A percentile compares a stretch with the other conserved stretches of the same genome.
Evolutionary conservation across 1,140 invertebrate genomes (phyloP).

Genomic region (Caenorhabditis elegans): WBcel235 BX284606.5:12955001-12955500

Average conservation of each 20-base stretch:
- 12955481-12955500: too few species aligned
- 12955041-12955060: conserved; percentile 16
- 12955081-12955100: neutral
- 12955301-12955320: neutral
- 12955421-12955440: too few species aligned
- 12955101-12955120: neutral
- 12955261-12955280: neutral
- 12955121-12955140: neutral
- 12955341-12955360: neutral
- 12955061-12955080: neutral
- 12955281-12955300: neutral
- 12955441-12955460: too few species aligned
- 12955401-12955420: too few species aligned
- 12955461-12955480: too few species aligned
- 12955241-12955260: too few species aligned
- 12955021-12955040: neutral
- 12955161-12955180: neutral
- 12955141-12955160: neutral
- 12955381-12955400: neutral
- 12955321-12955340: neutral
- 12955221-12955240: neutral
- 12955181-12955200: neutral
- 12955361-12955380: neutral
- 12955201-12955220: neutral
- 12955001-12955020: neutral